These are phyloP conservation scores for Autographa pulchrina DNA, from an alignment of 2,888 invertebrate genomes.

Conservation along the genomic window DNA sequence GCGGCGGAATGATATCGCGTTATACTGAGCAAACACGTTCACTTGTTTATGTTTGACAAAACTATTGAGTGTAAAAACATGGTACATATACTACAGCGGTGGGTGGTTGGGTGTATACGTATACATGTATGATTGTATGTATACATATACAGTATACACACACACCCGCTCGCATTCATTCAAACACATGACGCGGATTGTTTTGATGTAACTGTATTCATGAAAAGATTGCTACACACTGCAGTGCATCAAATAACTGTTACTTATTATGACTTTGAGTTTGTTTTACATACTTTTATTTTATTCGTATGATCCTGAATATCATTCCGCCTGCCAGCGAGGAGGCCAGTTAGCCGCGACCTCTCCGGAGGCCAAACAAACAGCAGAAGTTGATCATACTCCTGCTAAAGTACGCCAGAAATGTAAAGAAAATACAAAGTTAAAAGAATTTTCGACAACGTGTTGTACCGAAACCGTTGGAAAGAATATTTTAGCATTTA, in stretches of 20 bases:
- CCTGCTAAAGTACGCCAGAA: slow-evolving; percentile 19
- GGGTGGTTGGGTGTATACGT: neutral
- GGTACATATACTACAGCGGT: slow-evolving; percentile 7
- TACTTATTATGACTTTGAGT: neutral
- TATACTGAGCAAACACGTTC: slow-evolving; percentile 29
- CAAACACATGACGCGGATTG: slow-evolving; percentile 8
- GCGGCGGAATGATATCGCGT: slow-evolving; percentile 20
- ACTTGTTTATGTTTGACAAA: slow-evolving; percentile 33
- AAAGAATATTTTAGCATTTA: slow-evolving; percentile 45
- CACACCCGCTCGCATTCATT: neutral
- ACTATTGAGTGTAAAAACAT: slow-evolving; percentile 40
- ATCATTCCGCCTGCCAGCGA: neutral
- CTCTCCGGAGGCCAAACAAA: neutral
- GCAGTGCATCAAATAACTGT: slow-evolving; percentile 1
- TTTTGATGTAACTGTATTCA: slow-evolving; percentile 16
- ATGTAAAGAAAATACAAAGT: slow-evolving; percentile 31
- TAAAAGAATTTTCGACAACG: slow-evolving; percentile 36
- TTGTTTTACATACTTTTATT: neutral
- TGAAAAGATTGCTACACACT: slow-evolving; percentile 14
- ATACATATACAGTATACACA: neutral
- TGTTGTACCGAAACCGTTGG: slow-evolving; percentile 22
- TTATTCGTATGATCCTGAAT: neutral
- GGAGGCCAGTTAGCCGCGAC: neutral
- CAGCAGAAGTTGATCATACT: neutral
- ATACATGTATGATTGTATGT: neutral